Evolutionary conservation across 2,888 invertebrate genomes (phyloP).

Genomic region (Apamea epomidion): DNA sequence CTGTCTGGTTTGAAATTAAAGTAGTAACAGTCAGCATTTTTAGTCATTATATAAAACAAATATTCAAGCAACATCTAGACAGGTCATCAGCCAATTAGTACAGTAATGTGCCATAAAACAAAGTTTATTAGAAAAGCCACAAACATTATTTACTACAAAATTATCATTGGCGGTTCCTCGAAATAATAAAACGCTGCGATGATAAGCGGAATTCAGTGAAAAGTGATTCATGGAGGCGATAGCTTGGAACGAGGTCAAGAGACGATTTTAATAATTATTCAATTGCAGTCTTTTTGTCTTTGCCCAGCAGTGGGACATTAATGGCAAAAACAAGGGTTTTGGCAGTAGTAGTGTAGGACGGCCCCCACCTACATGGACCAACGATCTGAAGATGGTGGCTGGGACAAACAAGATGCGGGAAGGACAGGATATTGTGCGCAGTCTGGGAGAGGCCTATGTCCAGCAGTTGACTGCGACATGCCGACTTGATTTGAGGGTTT

Average conservation of each 20-base stretch:
- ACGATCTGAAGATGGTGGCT: too few relatives aligned
- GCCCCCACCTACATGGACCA: too few relatives aligned
- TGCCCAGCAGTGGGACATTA: too few relatives aligned
- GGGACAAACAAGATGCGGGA: too few relatives aligned
- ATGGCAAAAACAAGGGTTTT: too few relatives aligned
- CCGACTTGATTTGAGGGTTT: background rate
- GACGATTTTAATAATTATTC: conserved; percentile 32
- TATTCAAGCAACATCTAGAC: background rate
- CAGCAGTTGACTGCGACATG: too few relatives aligned
- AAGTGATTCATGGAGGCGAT: conserved; percentile 66
- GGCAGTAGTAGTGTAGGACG: too few relatives aligned
- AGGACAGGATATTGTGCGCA: too few relatives aligned
- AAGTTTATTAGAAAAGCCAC: conserved; percentile 58
- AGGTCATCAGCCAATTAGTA: conserved; percentile 30
- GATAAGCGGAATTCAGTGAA: conserved; percentile 68
- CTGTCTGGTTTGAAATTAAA: background rate
- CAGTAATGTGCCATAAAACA: conserved; percentile 22
- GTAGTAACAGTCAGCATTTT: background rate
- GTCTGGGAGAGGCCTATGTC: too few relatives aligned
- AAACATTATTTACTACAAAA: conserved; percentile 50
- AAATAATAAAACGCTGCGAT: conserved; percentile 65
- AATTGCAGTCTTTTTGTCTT: background rate
- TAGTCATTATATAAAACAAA: conserved; percentile 4
- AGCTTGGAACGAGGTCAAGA: conserved; percentile 59
- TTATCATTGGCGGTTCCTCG: conserved; percentile 63